These are phyloP conservation scores for Lepisosteus oculatus DNA, from an alignment of 2,113 vertebrate genomes.

Conservation along the genomic window DNA sequence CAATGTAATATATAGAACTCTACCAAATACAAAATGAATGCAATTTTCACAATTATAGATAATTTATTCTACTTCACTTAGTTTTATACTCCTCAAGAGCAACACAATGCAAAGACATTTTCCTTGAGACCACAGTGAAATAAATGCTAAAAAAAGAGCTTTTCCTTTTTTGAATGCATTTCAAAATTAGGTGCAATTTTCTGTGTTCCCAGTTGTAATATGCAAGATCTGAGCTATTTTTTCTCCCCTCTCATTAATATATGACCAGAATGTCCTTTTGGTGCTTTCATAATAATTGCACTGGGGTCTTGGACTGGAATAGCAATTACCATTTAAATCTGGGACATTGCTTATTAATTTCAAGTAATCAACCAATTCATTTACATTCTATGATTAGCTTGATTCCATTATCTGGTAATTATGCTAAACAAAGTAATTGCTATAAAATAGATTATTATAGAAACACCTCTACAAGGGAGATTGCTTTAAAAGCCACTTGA, in stretches of 20 bases:
- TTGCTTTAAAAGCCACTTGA: no score
- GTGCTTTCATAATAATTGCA: slow-evolving; percentile 10
- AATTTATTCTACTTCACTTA: no score
- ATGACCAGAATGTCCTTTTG: neutral
- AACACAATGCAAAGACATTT: no score
- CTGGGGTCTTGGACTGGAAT: slow-evolving; percentile 11
- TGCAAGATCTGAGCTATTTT: slow-evolving; percentile 10
- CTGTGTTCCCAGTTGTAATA: slow-evolving; percentile 1
- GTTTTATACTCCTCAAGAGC: no score
- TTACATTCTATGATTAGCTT: slow-evolving; percentile 1
- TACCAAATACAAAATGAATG: no score
- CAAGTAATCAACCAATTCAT: neutral
- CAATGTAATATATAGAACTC: no score
- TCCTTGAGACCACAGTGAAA: no score
- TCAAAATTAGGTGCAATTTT: neutral
- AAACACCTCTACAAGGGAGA: no score
- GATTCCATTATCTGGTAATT: neutral
- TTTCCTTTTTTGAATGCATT: no score
- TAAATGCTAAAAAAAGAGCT: neutral
- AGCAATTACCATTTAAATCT: slow-evolving; percentile 21
- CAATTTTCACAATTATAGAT: no score
- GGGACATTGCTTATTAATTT: neutral
- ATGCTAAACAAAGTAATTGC: neutral
- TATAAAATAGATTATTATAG: no score
- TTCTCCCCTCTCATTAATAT: slow-evolving; percentile 8